These are phyloP conservation scores for Takifugu ocellatus DNA, from an alignment of 2,797 vertebrate genomes.

Conservation along the genomic window DNA sequence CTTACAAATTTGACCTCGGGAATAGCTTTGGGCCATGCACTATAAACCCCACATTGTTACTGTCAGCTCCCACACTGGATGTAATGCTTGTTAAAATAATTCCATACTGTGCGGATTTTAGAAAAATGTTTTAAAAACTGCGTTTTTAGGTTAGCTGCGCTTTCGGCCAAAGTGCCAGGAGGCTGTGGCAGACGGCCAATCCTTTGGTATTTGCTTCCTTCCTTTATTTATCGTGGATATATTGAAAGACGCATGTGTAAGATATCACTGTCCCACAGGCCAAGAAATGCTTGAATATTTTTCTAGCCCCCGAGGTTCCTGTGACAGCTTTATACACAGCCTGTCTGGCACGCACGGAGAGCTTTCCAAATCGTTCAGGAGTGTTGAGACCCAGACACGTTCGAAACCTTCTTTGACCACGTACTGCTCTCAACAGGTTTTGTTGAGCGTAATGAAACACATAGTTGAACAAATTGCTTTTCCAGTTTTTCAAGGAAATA, in stretches of 20 bases:
- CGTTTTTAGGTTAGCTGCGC: slow-evolving; percentile 6
- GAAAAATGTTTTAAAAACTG: slow-evolving; percentile 22
- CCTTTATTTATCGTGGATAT: slow-evolving; percentile 70
- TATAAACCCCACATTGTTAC: slow-evolving; percentile 54
- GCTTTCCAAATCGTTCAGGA: slow-evolving; percentile 62
- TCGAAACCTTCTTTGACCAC: slow-evolving; percentile 53
- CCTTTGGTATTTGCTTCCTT: slow-evolving; percentile 66
- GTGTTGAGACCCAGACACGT: slow-evolving; percentile 61
- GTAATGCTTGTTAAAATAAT: slow-evolving; percentile 60
- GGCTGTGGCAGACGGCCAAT: slow-evolving; percentile 57
- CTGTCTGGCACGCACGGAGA: slow-evolving; percentile 63
- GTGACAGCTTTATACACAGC: slow-evolving; percentile 74
- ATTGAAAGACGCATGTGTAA: slow-evolving; percentile 66
- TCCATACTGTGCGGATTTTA: slow-evolving; percentile 44
- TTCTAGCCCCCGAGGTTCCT: slow-evolving; percentile 64
- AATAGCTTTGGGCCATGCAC: slow-evolving; percentile 49
- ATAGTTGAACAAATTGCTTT: slow-evolving; percentile 25
- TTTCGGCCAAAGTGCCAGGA: slow-evolving; percentile 56
- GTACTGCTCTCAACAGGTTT: slow-evolving; percentile 25
- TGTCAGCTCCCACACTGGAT: slow-evolving; percentile 32
- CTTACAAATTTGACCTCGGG: slow-evolving; percentile 66
- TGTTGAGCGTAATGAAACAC: slow-evolving; percentile 39
- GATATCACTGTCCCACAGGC: slow-evolving; percentile 63
- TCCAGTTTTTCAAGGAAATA: slow-evolving; percentile 17
- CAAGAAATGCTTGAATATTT: slow-evolving; percentile 67